These are phyloP conservation scores for Amniataba percoides DNA, from an alignment of 2,797 vertebrate species.

Conservation along the genomic window DNA sequence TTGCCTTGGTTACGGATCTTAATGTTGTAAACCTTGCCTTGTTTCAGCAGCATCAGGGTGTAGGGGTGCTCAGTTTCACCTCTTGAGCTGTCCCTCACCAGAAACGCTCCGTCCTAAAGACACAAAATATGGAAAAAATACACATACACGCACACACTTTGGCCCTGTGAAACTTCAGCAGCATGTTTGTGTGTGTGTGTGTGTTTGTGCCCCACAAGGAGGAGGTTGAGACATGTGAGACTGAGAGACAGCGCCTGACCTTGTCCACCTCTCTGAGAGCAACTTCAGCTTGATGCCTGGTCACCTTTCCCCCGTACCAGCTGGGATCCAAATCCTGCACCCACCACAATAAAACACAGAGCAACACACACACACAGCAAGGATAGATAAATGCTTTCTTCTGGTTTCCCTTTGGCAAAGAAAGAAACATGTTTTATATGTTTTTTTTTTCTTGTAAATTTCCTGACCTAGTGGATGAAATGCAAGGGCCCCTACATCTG, in stretches of 20 bases:
- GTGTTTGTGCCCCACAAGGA: constrained; percentile 29
- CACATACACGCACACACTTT: too few species aligned
- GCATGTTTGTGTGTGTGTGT: constrained; percentile 24
- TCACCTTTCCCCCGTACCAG: constrained; percentile 88
- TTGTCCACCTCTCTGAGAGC: constrained; percentile 88
- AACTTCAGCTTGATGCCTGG: constrained; percentile 87
- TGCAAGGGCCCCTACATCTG: not conserved
- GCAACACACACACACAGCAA: constrained; percentile 37
- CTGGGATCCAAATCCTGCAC: constrained; percentile 75
- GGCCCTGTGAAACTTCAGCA: not conserved
- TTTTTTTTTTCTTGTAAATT: constrained; percentile 12
- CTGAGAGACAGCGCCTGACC: constrained; percentile 75
- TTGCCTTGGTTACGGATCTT: constrained; percentile 84
- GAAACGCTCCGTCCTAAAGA: constrained; percentile 88
- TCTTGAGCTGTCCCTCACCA: constrained; percentile 92
- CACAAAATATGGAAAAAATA: not conserved
- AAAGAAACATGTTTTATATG: not conserved
- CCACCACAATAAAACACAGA: constrained; percentile 30
- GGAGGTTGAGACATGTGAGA: not conserved
- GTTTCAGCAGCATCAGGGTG: constrained; percentile 92
- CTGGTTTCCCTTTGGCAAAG: not conserved
- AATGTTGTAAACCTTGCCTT: constrained; percentile 92
- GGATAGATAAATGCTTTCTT: not conserved
- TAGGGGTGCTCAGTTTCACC: constrained; percentile 86
- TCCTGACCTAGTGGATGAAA: constrained; percentile 24